These are phyloP conservation scores for Lethocerus indicus DNA, from an alignment of 1,140 invertebrate genomes.

Conservation along the genomic window DNA sequence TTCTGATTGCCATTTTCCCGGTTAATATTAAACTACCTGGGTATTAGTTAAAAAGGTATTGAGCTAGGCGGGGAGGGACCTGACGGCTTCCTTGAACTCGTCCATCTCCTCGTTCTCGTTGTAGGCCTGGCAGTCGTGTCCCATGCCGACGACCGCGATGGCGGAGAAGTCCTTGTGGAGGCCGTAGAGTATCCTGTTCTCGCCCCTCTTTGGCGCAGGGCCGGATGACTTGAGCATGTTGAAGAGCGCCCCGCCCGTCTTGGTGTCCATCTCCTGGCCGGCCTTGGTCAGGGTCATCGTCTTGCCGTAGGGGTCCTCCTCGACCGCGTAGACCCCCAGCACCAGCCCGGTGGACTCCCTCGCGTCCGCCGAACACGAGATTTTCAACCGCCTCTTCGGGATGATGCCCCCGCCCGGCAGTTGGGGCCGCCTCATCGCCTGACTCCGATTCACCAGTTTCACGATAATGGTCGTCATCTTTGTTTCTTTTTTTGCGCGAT, in stretches of 20 bases:
- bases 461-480: too few species aligned
- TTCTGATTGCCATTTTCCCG: too few species aligned
- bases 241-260: neutral
- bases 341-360: conserved; percentile 2
- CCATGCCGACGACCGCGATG: conserved; percentile 30
- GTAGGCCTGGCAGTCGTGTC: conserved; percentile 24
- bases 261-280: conserved; percentile 3
- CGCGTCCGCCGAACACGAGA: conserved; percentile 3
- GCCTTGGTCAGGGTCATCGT: conserved; percentile 2
- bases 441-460: too few species aligned
- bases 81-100: conserved; percentile 28
- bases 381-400: too few species aligned
- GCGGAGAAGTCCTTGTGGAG: conserved; percentile 24
- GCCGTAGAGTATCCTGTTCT: conserved; percentile 26
- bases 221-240: conserved; percentile 15
- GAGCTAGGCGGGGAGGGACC: too few species aligned
- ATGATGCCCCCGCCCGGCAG: too few species aligned
- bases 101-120: conserved; percentile 30
- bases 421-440: too few species aligned
- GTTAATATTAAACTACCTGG: too few species aligned
- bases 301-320: conserved; percentile 1
- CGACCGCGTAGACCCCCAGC: conserved; percentile 4
- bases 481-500: too few species aligned
- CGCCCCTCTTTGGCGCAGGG: conserved; percentile 26
- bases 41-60: too few species aligned